A percentile compares a stretch with the other conserved stretches of the same genome.
These are phyloP conservation scores for Craniophora ligustri DNA, from an alignment of 2,888 invertebrate genomes.

Conservation along the genomic window DNA sequence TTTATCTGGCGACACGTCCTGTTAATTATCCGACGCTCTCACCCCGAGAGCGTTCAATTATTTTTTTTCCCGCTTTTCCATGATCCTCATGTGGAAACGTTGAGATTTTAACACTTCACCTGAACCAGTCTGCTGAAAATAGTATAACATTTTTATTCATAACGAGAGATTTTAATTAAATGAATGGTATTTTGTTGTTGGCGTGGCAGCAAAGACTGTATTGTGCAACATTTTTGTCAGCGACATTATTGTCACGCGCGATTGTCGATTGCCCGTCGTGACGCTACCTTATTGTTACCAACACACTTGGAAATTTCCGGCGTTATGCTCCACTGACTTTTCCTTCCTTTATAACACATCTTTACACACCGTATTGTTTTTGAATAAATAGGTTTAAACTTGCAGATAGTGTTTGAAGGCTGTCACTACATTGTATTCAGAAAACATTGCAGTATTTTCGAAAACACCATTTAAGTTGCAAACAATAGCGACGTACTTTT, in stretches of 20 bases:
- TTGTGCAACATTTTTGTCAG: slow-evolving; percentile 61
- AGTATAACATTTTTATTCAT: slow-evolving; percentile 76
- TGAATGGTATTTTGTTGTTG: slow-evolving; percentile 77
- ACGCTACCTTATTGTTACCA: slow-evolving; percentile 60
- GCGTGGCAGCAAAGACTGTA: slow-evolving; percentile 61
- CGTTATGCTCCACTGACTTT: slow-evolving; percentile 59
- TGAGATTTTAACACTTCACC: slow-evolving; percentile 88
- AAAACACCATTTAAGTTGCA: slow-evolving; percentile 5
- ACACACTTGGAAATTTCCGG: slow-evolving; percentile 66
- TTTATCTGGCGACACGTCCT: slow-evolving; percentile 87
- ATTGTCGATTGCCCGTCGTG: slow-evolving; percentile 48
- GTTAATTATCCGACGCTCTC: slow-evolving; percentile 87
- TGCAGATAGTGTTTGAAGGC: slow-evolving; percentile 11
- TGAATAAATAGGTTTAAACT: slow-evolving; percentile 18
- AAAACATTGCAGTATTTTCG: slow-evolving; percentile 7
- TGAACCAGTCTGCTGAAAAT: slow-evolving; percentile 82
- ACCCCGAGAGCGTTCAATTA: slow-evolving; percentile 84
- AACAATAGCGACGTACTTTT: slow-evolving; percentile 1
- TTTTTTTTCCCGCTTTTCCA: slow-evolving; percentile 83
- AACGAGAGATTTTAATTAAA: slow-evolving; percentile 82
- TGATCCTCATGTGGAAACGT: slow-evolving; percentile 85
- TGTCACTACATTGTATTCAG: slow-evolving; percentile 5
- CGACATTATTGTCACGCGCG: slow-evolving; percentile 42
- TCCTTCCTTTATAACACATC: slow-evolving; percentile 62
- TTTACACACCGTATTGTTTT: slow-evolving; percentile 35